A percentile compares a stretch with the other conserved stretches of the same genome.
Evolutionary conservation across 2,113 vertebrate species (phyloP).

Genomic region (Peromyscus californicus): DNA sequence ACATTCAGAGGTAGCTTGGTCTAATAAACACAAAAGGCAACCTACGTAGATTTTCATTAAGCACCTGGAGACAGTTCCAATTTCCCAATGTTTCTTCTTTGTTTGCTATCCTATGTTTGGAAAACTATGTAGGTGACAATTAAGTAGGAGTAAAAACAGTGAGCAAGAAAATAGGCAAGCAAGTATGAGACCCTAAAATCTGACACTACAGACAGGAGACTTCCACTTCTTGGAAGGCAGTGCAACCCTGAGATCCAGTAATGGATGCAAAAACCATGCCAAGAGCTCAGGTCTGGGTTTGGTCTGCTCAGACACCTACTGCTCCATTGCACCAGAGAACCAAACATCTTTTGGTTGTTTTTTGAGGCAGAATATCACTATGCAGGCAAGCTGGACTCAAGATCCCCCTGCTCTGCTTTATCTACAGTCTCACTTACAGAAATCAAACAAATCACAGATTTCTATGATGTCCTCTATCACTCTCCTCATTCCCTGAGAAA

Average conservation of each 20-base stretch:
- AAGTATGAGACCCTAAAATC: slow-evolving; percentile 8
- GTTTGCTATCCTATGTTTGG: slow-evolving; percentile 36
- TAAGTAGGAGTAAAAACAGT: slow-evolving; percentile 15
- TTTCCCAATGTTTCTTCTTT: slow-evolving; percentile 50
- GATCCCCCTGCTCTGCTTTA: not conserved
- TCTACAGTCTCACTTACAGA: slow-evolving; percentile 8
- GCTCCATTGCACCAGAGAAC: not conserved
- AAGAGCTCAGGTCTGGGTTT: not conserved
- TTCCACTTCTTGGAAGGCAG: not conserved
- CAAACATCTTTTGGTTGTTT: not conserved
- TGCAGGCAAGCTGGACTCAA: not conserved
- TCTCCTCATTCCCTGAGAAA: no score
- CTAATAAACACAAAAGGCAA: slow-evolving; percentile 65
- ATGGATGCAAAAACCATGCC: not conserved
- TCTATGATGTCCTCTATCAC: not conserved
- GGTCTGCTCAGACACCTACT: not conserved
- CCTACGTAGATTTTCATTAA: not conserved
- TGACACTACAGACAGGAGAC: not conserved
- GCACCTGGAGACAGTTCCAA: slow-evolving; percentile 13
- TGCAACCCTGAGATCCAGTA: not conserved
- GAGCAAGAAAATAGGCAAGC: slow-evolving; percentile 21
- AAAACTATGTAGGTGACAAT: slow-evolving; percentile 59
- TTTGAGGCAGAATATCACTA: not conserved
- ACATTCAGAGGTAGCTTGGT: not conserved
- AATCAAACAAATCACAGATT: not conserved